Evolutionary conservation across 2,113 vertebrate genomes (phyloP).

Genomic region (Channa argus): DNA sequence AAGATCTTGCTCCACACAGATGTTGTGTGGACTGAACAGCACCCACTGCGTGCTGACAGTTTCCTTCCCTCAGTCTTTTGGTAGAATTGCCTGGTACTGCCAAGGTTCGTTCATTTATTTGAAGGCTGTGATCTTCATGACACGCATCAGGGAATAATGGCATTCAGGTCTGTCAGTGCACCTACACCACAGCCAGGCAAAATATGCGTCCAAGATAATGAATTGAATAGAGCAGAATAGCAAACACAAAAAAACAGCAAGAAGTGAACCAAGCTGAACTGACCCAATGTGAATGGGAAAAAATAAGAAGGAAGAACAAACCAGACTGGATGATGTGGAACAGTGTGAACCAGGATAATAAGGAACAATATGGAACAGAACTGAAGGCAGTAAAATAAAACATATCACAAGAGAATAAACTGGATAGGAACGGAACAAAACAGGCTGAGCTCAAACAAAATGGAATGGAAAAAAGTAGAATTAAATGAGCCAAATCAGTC

Average conservation of each 20-base stretch:
- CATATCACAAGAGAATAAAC: neutral
- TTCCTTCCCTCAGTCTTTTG: conserved; percentile 7
- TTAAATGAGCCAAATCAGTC: neutral
- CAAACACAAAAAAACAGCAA: neutral
- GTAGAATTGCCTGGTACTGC: conserved; percentile 15
- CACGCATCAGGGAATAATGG: conserved; percentile 8
- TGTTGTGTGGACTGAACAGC: neutral
- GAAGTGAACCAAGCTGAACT: conserved; percentile 18
- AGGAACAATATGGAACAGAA: neutral
- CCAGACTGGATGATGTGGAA: conserved; percentile 9
- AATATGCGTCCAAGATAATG: conserved; percentile 5
- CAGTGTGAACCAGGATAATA: neutral
- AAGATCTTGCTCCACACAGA: conserved; percentile 6
- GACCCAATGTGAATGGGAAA: conserved; percentile 18
- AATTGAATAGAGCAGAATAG: conserved; percentile 5
- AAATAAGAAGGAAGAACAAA: conserved; percentile 8
- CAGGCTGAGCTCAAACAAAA: neutral
- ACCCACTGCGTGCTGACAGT: conserved; percentile 6
- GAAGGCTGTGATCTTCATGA: conserved; percentile 36
- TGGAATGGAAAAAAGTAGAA: neutral
- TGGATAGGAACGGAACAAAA: neutral
- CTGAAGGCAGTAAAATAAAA: neutral
- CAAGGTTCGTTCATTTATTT: conserved; percentile 17
- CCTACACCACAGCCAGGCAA: neutral
- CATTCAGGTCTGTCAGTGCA: conserved; percentile 27